Base-by-base conservation (phyloP, 2,888 invertebrate species). In the Clanis bilineata region DNA sequence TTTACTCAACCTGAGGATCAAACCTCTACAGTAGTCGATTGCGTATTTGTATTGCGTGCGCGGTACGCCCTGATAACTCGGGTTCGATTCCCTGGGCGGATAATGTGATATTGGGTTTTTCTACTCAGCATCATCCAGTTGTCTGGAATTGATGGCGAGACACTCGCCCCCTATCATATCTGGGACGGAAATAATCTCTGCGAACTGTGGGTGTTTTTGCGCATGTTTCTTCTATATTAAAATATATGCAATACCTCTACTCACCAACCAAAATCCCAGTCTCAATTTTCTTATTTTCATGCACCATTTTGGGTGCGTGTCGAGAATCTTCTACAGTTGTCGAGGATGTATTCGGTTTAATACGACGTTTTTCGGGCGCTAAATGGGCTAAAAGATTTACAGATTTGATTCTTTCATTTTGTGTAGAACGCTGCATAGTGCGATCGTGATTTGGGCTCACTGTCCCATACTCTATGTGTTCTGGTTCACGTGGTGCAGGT, bases 301-400 rank as follows among this genome's bases (percentile, higher is more conserved):
- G 86, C 23, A 88, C 86, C 90, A 90, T 91, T 74, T 88, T 88
- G 58, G 57, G 67, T 63, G 71, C 82, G 23, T 74, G 74, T 61
- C 68, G 71, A 58, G 70, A 59, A 57, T 76, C 75, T 63, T 82
- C 79, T 62, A 71, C 69, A 28, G 65, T 39, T 21, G 65, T 59
- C 41, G 64, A 69, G 22, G 68, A 69, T 63, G 75, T 66, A 57
- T 72, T 73, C 63, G 73, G 77, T 78, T 80, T 92, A 66, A 77
- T 79, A 32, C 82, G 75, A 68, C 84, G 78, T 62, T 80, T 76
- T 22, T 92, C 90, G 64, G 90, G 86, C 47, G 91, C 85, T 60
- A 95, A 76, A 71, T 95, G 94, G 61, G 93, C 90, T 61, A 95
- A 77, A 41, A 93, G 85, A 80, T 94, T 95, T 4, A 90, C 83